Base-by-base conservation (phyloP, 2,113 vertebrate species). In the Odocoileus virginianus region DNA sequence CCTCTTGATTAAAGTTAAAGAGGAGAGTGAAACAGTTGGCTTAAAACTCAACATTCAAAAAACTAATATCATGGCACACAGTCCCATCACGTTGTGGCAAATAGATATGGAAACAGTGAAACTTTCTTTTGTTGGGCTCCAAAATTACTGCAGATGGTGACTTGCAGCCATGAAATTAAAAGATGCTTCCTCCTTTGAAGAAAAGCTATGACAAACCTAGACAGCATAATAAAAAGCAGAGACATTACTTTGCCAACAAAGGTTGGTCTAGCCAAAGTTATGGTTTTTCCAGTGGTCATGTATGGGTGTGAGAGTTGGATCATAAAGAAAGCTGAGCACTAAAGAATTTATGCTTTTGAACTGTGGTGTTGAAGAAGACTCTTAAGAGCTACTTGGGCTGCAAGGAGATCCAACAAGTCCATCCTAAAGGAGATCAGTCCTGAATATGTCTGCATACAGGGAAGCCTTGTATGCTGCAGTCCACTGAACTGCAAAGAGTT, bases 381-480 rank as follows among this genome's bases (percentile, higher is more conserved):
- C 67, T 40, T 74, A 36, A 74, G n/a, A 74, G n/a, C 13, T 5
- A 1, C n/a, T 74, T 40, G 67, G 67, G 5, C 67, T 40, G 19
- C 19, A 40, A 74, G 19, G 67, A 74, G 19, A 74, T 74, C n/a
- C 21, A 74, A 74, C 67, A n/a, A 74, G 67, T 40, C n/a, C 19
- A 40, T 23, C n/a, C 10, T 74, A 74, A 74, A 40, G 11, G 19
- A 40, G 40, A 40, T 12, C 36, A 40, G 10, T 74, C 36, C 36
- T 74, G 36, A 74, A 74, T 40, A 40, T 40, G 67, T 74, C 10
- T 0, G 0, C 36, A 25, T 11, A 40, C 2, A 40, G 67, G 36
- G 21, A 74, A 25, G 36, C 36, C 10, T 74, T 19, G 9, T 40
- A 36, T 74, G n/a, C n/a, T 74, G 10, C 67, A 23, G n/a, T 23